phyloP scores from a whole-genome alignment of 2,797 vertebrate genomes.

The Morelia viridis region DNA sequence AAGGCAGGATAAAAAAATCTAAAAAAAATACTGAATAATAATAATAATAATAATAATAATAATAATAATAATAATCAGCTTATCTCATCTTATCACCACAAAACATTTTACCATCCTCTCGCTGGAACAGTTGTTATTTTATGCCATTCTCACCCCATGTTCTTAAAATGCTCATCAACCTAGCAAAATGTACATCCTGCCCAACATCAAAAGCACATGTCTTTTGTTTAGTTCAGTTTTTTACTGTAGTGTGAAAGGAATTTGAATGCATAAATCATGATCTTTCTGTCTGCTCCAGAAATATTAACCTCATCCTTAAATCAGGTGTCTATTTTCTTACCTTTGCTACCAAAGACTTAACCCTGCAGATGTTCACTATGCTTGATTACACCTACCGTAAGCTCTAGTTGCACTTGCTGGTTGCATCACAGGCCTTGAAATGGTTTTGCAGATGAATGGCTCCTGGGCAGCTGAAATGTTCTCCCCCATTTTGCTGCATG shows the following conservation, averaged over 20 bases:
- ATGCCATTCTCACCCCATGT: conserved; percentile 9
- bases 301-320: conserved; percentile 71
- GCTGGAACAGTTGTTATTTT: conserved; percentile 46
- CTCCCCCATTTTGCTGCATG: conserved; percentile 26
- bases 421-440: conserved; percentile 61
- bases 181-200: conserved; percentile 61
- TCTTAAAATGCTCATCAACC: conserved; percentile 47
- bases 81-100: not conserved
- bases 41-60: not conserved
- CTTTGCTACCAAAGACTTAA: conserved; percentile 58
- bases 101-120: not conserved
- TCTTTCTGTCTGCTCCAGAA: conserved; percentile 60
- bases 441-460: conserved; percentile 46
- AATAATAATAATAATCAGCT: not conserved
- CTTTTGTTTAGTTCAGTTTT: conserved; percentile 67
- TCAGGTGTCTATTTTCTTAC: conserved; percentile 67
- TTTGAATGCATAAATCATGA: conserved; percentile 67
- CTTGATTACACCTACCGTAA: conserved; percentile 53
- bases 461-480: conserved; percentile 44
- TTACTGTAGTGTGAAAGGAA: conserved; percentile 68
- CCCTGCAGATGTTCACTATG: conserved; percentile 44
- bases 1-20: no score
- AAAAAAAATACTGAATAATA: no score
- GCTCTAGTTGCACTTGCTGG: conserved; percentile 40
- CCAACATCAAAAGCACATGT: conserved; percentile 58